A percentile compares a stretch with the other conserved stretches of the same genome.
These are phyloP conservation scores for Helicoverpa assulta DNA, from an alignment of 2,888 invertebrate species.

Conservation along the genomic window DNA sequence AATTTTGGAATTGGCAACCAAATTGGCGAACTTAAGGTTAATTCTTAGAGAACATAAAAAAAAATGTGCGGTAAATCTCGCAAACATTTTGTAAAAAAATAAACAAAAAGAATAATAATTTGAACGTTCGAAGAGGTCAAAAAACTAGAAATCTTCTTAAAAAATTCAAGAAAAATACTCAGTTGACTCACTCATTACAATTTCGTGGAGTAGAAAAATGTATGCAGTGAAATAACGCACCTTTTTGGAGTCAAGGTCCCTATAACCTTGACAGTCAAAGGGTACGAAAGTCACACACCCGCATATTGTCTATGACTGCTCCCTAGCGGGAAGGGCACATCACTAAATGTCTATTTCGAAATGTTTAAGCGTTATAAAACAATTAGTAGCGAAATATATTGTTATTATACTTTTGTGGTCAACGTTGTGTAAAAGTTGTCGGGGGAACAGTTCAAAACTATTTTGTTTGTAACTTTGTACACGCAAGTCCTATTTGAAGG, in stretches of 20 bases:
- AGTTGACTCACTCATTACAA: background rate
- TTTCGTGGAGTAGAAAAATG: background rate
- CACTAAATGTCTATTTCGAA: slow-evolving; percentile 29
- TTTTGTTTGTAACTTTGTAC: slow-evolving; percentile 28
- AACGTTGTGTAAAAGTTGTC: slow-evolving; percentile 5
- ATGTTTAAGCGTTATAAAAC: slow-evolving; percentile 45
- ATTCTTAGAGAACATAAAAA: too few species aligned
- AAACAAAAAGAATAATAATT: too few species aligned
- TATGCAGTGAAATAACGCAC: background rate
- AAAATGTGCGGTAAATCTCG: too few species aligned
- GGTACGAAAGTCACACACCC: background rate
- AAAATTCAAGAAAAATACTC: background rate
- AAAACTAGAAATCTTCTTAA: too few species aligned
- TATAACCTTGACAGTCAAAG: background rate
- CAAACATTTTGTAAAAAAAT: too few species aligned
- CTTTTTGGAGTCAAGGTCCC: background rate
- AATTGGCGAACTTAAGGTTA: too few species aligned
- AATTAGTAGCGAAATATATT: slow-evolving; percentile 38
- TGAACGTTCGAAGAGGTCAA: too few species aligned
- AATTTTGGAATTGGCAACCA: too few species aligned
- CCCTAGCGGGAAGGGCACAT: slow-evolving; percentile 10
- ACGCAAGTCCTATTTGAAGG: slow-evolving; percentile 22
- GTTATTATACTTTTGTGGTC: slow-evolving; percentile 20
- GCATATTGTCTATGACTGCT: slow-evolving; percentile 13
- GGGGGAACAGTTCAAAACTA: slow-evolving; percentile 37